Conservation (phyloP, 2,113 vertebrate genomes). For the Cichladusa arquata region DNA sequence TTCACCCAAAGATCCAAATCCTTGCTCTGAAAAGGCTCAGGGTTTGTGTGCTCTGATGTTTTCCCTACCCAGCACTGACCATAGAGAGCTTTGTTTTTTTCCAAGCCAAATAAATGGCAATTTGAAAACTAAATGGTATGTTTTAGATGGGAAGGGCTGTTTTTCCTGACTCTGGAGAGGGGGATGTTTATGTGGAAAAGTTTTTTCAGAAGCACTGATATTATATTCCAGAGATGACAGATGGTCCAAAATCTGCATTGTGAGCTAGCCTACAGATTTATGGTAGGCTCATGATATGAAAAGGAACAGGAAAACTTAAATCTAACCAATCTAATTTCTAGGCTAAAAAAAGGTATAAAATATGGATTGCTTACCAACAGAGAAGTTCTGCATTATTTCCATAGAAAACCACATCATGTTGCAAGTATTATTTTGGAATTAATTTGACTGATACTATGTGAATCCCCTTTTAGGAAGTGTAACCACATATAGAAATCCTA, state of each 20-base stretch:
- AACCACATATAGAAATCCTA: background rate
- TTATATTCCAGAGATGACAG: slow-evolving; percentile 34
- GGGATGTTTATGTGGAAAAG: slow-evolving; percentile 4
- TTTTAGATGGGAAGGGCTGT: background rate
- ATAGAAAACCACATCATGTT: background rate
- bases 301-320: background rate
- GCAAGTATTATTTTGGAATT: background rate
- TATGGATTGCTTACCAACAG: background rate
- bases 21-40: background rate
- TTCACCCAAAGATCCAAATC: background rate
- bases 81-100: background rate
- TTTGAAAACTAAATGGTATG: background rate
- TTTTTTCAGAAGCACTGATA: slow-evolving; percentile 34
- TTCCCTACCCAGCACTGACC: background rate
- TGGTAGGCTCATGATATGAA: background rate
- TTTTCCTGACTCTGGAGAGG: background rate
- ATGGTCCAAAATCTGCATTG: slow-evolving; percentile 32
- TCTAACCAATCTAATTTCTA: background rate
- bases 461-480: background rate
- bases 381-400: background rate
- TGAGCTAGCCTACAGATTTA: slow-evolving; percentile 28
- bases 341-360: background rate
- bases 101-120: background rate
- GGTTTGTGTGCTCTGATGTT: background rate
- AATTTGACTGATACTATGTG: background rate